These are phyloP conservation scores for Myopa tessellatipennis DNA, from an alignment of 2,888 invertebrate genomes.

Conservation along the genomic window DNA sequence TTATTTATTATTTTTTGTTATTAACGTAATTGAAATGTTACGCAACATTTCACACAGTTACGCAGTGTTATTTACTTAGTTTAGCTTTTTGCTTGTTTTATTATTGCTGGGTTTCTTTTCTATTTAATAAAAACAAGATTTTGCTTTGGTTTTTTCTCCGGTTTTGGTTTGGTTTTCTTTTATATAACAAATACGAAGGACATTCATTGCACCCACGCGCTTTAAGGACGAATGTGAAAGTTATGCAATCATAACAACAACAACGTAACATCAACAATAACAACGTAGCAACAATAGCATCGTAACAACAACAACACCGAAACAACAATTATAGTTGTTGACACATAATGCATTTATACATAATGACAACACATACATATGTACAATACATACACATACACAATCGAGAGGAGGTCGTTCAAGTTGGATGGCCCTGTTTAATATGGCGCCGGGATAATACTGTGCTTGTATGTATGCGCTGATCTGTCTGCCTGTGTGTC, in stretches of 20 bases:
- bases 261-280: conserved; percentile 8
- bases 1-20: no score
- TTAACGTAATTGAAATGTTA: no score
- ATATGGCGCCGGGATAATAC: conserved; percentile 2
- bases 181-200: conserved; percentile 23
- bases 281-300: background rate
- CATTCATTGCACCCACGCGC: conserved; percentile 32
- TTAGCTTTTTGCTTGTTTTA: no score
- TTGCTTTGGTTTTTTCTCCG: background rate
- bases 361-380: no score
- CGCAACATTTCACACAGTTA: no score
- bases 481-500: conserved; percentile 4
- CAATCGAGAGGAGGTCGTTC: background rate
- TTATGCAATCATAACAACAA: conserved; percentile 17
- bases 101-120: no score
- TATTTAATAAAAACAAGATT: no score
- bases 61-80: no score
- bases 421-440: no score
- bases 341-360: no score
- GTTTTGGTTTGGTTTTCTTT: background rate
- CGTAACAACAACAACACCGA: background rate
- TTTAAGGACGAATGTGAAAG: conserved; percentile 30
- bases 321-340: no score
- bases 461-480: background rate
- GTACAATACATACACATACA: no score